Evolutionary conservation across 2,888 invertebrate species (phyloP), one percentile per base, ranked within the genome.

Genomic region (Cheilosia impressa): DNA sequence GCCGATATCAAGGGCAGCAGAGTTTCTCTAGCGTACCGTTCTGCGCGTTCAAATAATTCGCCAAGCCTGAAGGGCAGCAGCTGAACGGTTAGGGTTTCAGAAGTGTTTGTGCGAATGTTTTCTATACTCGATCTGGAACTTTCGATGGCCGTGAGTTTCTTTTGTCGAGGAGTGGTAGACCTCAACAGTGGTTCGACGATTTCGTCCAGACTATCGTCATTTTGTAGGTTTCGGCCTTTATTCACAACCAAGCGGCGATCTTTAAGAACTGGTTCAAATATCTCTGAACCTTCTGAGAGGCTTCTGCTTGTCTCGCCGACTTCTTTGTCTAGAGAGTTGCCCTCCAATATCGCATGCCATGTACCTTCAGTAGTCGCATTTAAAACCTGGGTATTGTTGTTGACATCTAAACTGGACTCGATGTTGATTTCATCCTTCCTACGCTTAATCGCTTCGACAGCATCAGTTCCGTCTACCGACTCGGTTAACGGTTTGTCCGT

Each of bases 41-140:
- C 97, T 0, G 97, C 97, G 88, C 96, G 95, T 47, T 96, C 96
- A 58, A 97, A 94, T 91, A 97, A 95, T 4, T 95, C 95, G 0
- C 96, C 96, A 2, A 97, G 91, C 41, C 96, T 93, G 87, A 96
- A 95, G 0, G 97, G 97, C 53, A 97, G 92, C 89, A 96, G 94
- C 90, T 97, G 97, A 0, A 97, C 96, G 0, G 95, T 96, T 75
- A 94, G 53, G 0, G 93, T 93, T 88, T 93, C 82, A 2, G 81
- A 68, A 10, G 43, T 65, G n/a, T 65, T 93, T 0, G 24, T 43
- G 5, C 38, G 34, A 19, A 92, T 92, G 2, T 60, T 52, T n/a
- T 87, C 73, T 4, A 73, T 27, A 10, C 45, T 38, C 5, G 72
- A 63, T 50, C 55, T 73, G 1, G 68, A 47, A 4, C 27, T 17